Evolutionary conservation across 2,888 invertebrate genomes (phyloP).

Genomic region (Meiosimyza decipiens): DNA sequence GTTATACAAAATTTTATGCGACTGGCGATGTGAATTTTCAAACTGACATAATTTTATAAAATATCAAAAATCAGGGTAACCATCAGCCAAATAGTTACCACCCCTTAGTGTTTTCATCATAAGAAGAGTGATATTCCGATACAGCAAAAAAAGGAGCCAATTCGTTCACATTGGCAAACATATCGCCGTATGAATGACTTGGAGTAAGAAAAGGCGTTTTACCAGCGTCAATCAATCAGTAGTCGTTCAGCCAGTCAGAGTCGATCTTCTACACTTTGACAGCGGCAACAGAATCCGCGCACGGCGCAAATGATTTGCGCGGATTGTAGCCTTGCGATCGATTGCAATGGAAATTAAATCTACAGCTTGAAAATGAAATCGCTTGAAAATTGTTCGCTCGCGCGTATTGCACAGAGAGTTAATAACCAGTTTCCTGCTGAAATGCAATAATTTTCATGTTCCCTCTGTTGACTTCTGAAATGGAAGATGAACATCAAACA

Average conservation of each 20-base stretch:
- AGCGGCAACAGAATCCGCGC: constrained; percentile 9
- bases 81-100: no score
- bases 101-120: no score
- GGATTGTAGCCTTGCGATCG: constrained; percentile 27
- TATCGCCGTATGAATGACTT: no score
- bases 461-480: constrained; percentile 35
- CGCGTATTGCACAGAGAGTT: constrained; percentile 50
- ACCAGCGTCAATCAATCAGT: constrained; percentile 59
- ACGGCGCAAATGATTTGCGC: constrained; percentile 19
- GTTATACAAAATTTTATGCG: no score
- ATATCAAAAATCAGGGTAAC: no score
- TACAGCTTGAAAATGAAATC: constrained; percentile 34
- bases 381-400: constrained; percentile 50
- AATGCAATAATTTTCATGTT: constrained; percentile 31
- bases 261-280: constrained; percentile 26
- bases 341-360: constrained; percentile 21
- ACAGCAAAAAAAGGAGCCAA: no score
- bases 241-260: constrained; percentile 40
- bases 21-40: no score
- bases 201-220: constrained; percentile 53
- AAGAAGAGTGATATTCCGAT: no score
- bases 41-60: no score
- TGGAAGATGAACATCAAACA: constrained; percentile 27
- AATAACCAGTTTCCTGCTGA: constrained; percentile 58
- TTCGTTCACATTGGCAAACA: no score